Evolutionary conservation across 2,888 invertebrate species (phyloP), one percentile per base, ranked within the genome.

Genomic region (Chaetoderma sp.): DNA sequence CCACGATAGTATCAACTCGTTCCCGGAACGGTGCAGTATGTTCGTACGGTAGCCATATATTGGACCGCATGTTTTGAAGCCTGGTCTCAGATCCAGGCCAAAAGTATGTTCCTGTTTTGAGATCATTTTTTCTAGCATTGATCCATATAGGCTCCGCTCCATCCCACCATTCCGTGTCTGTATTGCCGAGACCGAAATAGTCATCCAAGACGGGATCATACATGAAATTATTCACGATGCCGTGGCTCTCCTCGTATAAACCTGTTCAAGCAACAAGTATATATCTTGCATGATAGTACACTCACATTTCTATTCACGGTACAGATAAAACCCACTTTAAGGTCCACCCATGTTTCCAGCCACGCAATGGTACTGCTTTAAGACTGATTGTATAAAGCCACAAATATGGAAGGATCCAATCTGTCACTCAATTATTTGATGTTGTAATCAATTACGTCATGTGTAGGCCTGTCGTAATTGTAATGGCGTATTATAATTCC

Each of bases 211-310:
- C 74, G 0, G 87, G 86, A 78, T 92, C 91, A 74, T 88, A 91
- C 77, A 90, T 88, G 47, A 79, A 78, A 78, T 90, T 92, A 30
- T 89, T 91, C 1, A 92, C 81, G 32, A 92, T 91, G 0, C 92
- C 92, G 83, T 92, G 92, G 3, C 83, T 87, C 81, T 92, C 91
- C 0, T 90, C 88, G 77, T 90, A 91, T 56, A 91, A 83, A 8
- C 92, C 92, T 30, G 91, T 23, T n/a, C n/a, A n/a, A n/a, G n/a
- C n/a, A n/a, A n/a, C n/a, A n/a, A n/a, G n/a, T n/a, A n/a, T n/a
- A n/a, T n/a, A n/a, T n/a, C n/a, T n/a, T n/a, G n/a, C n/a, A n/a
- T n/a, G n/a, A n/a, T n/a, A n/a, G n/a, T n/a, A n/a, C n/a, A n/a
- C n/a, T n/a, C n/a, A n/a, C n/a, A n/a, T n/a, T n/a, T n/a, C n/a